Base-by-base conservation (phyloP, 1,140 invertebrate species). In the Drosophila quadrilineata region DNA sequence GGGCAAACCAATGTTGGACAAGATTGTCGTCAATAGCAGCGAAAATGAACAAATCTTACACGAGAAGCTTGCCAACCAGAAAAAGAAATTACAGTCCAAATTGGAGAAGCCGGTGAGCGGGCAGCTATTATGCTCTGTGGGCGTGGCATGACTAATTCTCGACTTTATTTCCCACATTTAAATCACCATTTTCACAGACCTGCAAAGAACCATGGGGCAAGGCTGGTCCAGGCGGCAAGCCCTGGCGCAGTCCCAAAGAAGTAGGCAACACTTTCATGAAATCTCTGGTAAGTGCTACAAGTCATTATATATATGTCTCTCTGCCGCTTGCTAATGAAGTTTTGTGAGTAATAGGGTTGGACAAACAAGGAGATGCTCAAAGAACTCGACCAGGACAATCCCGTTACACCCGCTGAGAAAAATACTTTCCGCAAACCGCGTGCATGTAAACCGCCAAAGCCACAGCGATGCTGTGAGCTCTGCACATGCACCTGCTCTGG, bases 221-320 rank as follows among this genome's bases (percentile, higher is more conserved):
- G 73, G 89, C 90, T 9, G 92, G 92, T 71, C 92, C 93, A 48
- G 92, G 92, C 48, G 93, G 93, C 69, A 89, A 88, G 62, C 91
- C 91, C 66, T 93, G 93, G 93, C 90, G 92, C 71, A 91, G 92
- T 89, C 93, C 92, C 64, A 90, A 91, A 64, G 88, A 90, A 76
- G 90, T 92, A 49, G 93, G 92, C 63, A 88, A 91, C 64, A 90
- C 92, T 56, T 93, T 93, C 86, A 91, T 92, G 76, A 91, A 92
- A 71, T 93, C 93, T n/a, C 76, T 93, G 92, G 92, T 93, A 91
- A 75, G 88, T 75, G 65, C 66, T 8, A 2, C 36, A 6, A 6
- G 0, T 6, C 6, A 40, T 0, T 22, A 3, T 52, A 65, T 6
- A 4, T 6, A 14, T 16, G 6, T 5, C 6, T 28, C 2, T 2